Percentiles rank a stretch among this genome's conserved stretches.
These are phyloP conservation scores for Epinotia ramella DNA, from an alignment of 2,888 invertebrate genomes.

Conservation along the genomic window DNA sequence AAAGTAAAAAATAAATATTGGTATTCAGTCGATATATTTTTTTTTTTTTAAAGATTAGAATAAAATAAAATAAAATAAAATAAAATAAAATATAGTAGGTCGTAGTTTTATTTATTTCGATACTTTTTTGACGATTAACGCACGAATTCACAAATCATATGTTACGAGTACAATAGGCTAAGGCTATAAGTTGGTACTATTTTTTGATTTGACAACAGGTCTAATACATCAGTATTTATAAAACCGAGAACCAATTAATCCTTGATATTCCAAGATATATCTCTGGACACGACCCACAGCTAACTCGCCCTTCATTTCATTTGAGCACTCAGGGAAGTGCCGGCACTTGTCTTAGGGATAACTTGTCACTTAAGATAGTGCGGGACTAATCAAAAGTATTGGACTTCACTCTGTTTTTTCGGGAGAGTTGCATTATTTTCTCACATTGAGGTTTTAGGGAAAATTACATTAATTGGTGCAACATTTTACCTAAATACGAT, in stretches of 20 bases:
- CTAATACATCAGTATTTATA: no score
- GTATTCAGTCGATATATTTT: no score
- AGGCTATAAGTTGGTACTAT: no score
- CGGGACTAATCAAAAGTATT: slow-evolving; percentile 20
- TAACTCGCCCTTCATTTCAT: slow-evolving; percentile 11
- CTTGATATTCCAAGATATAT: slow-evolving; percentile 21
- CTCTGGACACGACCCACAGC: neutral
- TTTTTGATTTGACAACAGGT: no score
- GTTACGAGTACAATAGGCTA: no score
- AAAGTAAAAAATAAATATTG: no score
- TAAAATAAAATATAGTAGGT: no score
- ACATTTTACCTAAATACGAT: neutral
- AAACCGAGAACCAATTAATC: neutral
- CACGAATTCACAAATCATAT: no score
- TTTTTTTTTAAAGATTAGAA: no score
- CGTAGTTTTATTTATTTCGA: no score
- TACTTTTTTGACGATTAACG: no score
- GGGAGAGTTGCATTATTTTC: neutral
- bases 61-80: no score
- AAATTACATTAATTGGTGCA: neutral
- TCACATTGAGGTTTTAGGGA: neutral
- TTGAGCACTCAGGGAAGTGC: slow-evolving; percentile 25
- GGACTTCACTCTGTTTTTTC: neutral
- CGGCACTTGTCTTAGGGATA: slow-evolving; percentile 3
- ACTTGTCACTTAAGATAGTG: slow-evolving; percentile 27